Evolutionary conservation across 53 echinoderm and acorn worm genomes (phyloP).

Genomic region (Antedon mediterranea): DNA sequence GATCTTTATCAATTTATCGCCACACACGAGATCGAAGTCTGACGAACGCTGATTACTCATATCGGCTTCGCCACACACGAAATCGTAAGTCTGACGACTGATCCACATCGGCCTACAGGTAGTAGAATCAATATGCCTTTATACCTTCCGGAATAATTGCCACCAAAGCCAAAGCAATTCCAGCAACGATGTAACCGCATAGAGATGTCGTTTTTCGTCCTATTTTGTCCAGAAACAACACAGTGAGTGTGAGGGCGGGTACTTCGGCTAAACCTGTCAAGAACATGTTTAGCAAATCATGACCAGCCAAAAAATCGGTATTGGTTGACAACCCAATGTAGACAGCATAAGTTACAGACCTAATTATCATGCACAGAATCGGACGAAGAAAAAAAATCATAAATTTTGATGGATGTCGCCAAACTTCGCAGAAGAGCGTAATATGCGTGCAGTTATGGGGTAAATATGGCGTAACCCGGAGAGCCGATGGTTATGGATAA

Average conservation of each 20-base stretch:
- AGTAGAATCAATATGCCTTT: neutral
- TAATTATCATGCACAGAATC: constrained; percentile 6
- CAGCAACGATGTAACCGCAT: neutral
- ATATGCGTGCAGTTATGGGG: no score
- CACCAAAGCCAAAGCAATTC: neutral
- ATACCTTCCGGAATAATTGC: neutral
- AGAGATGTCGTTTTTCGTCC: neutral
- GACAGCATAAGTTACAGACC: constrained; percentile 23
- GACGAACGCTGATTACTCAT: no score
- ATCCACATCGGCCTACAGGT: no score
- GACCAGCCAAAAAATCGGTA: constrained; percentile 20
- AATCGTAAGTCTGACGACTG: no score
- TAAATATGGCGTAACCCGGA: no score
- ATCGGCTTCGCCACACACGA: no score
- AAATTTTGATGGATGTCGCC: neutral
- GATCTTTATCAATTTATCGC: no score
- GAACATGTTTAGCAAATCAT: constrained; percentile 24
- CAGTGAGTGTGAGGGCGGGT: constrained; percentile 21
- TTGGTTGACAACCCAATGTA: constrained; percentile 25
- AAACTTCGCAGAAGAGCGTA: neutral
- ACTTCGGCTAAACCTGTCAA: constrained; percentile 26
- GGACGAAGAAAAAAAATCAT: neutral
- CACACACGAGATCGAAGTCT: no score
- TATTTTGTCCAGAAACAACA: constrained; percentile 8
- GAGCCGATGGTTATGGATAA: no score